These are phyloP conservation scores for Hypothenemus hampei DNA, from an alignment of 1,140 invertebrate species.

Conservation along the genomic window DNA sequence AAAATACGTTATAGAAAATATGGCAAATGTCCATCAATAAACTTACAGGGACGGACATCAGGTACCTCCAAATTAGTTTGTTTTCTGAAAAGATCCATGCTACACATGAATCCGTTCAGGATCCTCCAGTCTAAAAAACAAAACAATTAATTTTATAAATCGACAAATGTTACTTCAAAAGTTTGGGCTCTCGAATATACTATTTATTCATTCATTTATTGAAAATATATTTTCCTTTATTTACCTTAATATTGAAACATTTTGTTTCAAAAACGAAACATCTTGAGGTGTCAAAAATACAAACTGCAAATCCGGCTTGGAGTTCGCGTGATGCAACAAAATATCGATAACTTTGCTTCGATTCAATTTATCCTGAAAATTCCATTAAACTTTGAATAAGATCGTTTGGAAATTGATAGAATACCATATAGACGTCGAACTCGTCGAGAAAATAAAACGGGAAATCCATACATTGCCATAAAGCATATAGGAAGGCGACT, in stretches of 20 bases:
- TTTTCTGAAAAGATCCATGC: too few relatives aligned
- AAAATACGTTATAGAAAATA: too few relatives aligned
- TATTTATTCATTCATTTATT: too few relatives aligned
- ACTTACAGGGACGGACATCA: too few relatives aligned
- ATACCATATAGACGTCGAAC: conserved; percentile 97
- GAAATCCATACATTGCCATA: conserved; percentile 87
- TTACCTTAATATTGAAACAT: conserved; percentile 2
- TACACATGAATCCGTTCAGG: background rate
- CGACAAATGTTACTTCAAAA: too few relatives aligned
- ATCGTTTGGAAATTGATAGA: conserved; percentile 19
- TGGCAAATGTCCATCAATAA: too few relatives aligned
- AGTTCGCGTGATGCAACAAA: conserved; percentile 58
- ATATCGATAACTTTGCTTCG: conserved; percentile 64
- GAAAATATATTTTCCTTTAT: too few relatives aligned
- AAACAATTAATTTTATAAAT: background rate
- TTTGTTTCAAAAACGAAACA: conserved; percentile 50
- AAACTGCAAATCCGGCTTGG: conserved; percentile 60
- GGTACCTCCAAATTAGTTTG: too few relatives aligned
- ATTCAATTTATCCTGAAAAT: conserved; percentile 65
- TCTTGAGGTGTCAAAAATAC: conserved; percentile 74
- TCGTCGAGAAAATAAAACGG: conserved; percentile 97
- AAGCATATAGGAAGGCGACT: conserved; percentile 85
- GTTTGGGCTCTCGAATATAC: too few relatives aligned
- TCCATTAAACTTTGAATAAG: conserved; percentile 12
- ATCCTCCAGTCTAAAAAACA: conserved; percentile 1